Evolutionary conservation across 2,888 invertebrate species (phyloP), one percentile per base, ranked within the genome.

Genomic region (Ormia ochracea): DNA sequence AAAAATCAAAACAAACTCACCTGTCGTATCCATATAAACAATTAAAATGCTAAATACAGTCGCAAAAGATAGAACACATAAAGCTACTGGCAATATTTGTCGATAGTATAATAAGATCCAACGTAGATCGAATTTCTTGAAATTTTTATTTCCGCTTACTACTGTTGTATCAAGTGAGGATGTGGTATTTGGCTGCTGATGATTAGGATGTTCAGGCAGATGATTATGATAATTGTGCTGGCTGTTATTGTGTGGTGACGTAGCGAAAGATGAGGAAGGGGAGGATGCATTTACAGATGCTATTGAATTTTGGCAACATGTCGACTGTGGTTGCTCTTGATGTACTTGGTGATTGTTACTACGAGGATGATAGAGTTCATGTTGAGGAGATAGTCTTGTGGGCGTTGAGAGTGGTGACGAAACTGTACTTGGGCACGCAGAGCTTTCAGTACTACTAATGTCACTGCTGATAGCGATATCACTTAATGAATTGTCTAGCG

Each of bases 21-120:
- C 94, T 90, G 93, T 94, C 84, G 94, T 94, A 88, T 95, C 94
- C 93, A 95, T 95, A 89, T 95, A 95, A 83, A 95, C 92, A 50
- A 95, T 92, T 82, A 95, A 91, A 86, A 94, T 91, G 10, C 94
- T 94, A 93, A 95, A 94, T 31, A 95, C 95, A 31, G 94, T 94
- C 75, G 94, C 94, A 90, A 95, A 95, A 9, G 95, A 94, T 80
- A 94, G 90, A 82, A 95, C 91, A 90, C 95, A 95, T 82, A 94
- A 90, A 54, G 93, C 92, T 33, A 94, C 92, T 0, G 95, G 94
- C 85, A 94, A 88, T 76, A 94, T 89, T 82, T 90, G 89, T 82
- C 90, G 88, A 82, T 89, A 89, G 79, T 88, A 88, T 83, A 90
- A 89, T 69, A 89, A 88, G 79, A 86, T 88, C 83, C 88, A 83